Conservation (phyloP, 2,888 invertebrate species). For the Rhabditophanes sp. region DNA sequence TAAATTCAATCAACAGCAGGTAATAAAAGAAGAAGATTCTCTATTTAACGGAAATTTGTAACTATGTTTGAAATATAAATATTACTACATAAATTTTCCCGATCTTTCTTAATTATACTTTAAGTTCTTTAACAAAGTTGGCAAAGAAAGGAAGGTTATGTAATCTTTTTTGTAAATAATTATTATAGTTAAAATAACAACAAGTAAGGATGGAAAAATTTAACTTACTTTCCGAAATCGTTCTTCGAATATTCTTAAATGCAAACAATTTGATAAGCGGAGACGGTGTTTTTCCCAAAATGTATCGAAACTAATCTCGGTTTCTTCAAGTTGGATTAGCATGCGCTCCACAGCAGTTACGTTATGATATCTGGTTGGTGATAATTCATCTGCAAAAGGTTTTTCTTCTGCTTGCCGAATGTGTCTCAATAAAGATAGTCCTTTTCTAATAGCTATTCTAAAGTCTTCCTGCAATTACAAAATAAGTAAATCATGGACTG, state of each 20-base stretch:
- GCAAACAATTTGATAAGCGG: slow-evolving; percentile 71
- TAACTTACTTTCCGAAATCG: slow-evolving; percentile 61
- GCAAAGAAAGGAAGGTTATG: too few relatives aligned
- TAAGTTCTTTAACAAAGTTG: too few relatives aligned
- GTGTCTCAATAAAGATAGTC: slow-evolving; percentile 63
- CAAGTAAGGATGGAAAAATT: slow-evolving; percentile 1
- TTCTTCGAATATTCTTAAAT: slow-evolving; percentile 78
- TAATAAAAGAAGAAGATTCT: too few relatives aligned
- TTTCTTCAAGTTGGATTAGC: slow-evolving; percentile 46
- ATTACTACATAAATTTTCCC: too few relatives aligned
- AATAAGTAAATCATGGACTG: too few relatives aligned
- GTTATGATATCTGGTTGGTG: slow-evolving; percentile 52
- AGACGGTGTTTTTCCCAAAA: slow-evolving; percentile 84
- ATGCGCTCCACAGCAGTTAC: slow-evolving; percentile 80
- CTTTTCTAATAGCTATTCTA: slow-evolving; percentile 68
- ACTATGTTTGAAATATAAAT: too few relatives aligned
- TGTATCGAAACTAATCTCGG: slow-evolving; percentile 75
- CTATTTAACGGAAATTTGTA: too few relatives aligned
- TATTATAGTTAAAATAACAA: not conserved
- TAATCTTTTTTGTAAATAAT: too few relatives aligned
- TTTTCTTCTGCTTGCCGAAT: slow-evolving; percentile 46
- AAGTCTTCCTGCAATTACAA: slow-evolving; percentile 58
- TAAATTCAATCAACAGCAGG: too few relatives aligned
- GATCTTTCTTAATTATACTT: too few relatives aligned
- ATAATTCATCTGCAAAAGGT: slow-evolving; percentile 33